A percentile compares a stretch with the other conserved stretches of the same genome.
These are phyloP conservation scores for Hyposoter didymator DNA, from an alignment of 2,888 invertebrate genomes.

Conservation along the genomic window DNA sequence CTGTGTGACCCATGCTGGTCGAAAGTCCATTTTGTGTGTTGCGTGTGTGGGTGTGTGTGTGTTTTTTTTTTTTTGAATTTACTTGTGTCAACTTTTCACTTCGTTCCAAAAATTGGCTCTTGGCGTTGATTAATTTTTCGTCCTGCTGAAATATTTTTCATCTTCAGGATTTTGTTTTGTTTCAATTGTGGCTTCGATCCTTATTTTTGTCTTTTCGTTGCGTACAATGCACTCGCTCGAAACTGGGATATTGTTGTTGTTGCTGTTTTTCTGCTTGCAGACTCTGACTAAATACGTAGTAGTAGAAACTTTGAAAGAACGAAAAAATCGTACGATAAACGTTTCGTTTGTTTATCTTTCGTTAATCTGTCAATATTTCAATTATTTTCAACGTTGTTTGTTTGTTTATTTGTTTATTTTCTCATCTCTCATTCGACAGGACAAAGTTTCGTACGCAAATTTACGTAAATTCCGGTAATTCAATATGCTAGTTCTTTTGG, in stretches of 20 bases:
- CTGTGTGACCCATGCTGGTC: constrained; percentile 67
- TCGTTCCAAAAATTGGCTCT: constrained; percentile 31
- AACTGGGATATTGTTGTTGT: constrained; percentile 15
- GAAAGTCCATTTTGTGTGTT: constrained; percentile 47
- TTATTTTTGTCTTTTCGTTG: neutral
- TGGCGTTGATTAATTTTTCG: constrained; percentile 3
- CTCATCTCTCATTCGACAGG: constrained; percentile 9
- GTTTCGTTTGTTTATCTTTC: constrained; percentile 27
- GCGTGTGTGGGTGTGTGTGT: constrained; percentile 4
- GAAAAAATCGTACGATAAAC: constrained; percentile 51
- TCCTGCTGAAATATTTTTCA: constrained; percentile 7
- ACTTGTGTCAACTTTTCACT: neutral
- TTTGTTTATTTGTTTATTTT: neutral
- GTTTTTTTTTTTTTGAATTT: constrained; percentile 8
- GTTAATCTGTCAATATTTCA: constrained; percentile 5
- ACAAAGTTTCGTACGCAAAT: constrained; percentile 25
- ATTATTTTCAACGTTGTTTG: constrained; percentile 3
- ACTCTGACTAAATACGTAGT: constrained; percentile 74
- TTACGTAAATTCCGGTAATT: constrained; percentile 9
- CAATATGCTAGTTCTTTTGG: constrained; percentile 22
- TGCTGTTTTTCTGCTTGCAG: constrained; percentile 69
- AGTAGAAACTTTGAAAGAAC: constrained; percentile 78
- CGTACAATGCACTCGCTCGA: constrained; percentile 29
- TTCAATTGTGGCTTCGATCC: neutral
- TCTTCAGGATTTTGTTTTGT: neutral